Evolutionary conservation across 2,797 vertebrate species (phyloP).

Genomic region (Carcharodon carcharias): DNA sequence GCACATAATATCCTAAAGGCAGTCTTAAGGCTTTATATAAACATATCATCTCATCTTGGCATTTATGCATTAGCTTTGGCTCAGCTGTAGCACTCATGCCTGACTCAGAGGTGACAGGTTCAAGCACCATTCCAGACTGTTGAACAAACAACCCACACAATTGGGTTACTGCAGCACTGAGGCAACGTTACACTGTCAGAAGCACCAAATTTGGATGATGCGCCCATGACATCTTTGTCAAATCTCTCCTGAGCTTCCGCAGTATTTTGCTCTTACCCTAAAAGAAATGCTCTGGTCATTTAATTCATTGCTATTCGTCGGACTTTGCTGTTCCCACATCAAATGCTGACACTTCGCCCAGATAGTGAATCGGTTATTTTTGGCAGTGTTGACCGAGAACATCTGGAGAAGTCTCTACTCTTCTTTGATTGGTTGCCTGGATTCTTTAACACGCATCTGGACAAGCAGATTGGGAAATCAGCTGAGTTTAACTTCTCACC

Average conservation of each 20-base stretch:
- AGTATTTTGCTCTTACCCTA: too few species aligned
- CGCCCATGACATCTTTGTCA: too few species aligned
- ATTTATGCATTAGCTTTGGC: not conserved
- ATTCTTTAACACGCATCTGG: not conserved
- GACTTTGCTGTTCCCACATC: not conserved
- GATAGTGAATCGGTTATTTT: not conserved
- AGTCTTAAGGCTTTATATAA: not conserved
- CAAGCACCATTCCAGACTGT: not conserved
- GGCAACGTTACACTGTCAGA: not conserved
- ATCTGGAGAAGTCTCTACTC: not conserved
- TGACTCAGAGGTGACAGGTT: not conserved
- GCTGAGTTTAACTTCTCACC: not conserved
- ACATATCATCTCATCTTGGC: not conserved
- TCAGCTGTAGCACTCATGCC: not conserved
- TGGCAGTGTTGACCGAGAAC: not conserved
- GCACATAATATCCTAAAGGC: not conserved
- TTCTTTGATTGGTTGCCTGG: not conserved
- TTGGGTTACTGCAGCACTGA: not conserved
- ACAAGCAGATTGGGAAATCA: not conserved
- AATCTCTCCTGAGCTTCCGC: too few species aligned
- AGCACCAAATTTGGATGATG: not conserved
- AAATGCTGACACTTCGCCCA: not conserved
- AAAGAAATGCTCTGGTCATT: not conserved
- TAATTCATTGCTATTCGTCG: not conserved
- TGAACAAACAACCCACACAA: not conserved